A percentile compares a stretch with the other conserved stretches of the same genome.
These are phyloP conservation scores for Cuculus canorus DNA, from an alignment of 2,797 vertebrate species.

Conservation along the genomic window DNA sequence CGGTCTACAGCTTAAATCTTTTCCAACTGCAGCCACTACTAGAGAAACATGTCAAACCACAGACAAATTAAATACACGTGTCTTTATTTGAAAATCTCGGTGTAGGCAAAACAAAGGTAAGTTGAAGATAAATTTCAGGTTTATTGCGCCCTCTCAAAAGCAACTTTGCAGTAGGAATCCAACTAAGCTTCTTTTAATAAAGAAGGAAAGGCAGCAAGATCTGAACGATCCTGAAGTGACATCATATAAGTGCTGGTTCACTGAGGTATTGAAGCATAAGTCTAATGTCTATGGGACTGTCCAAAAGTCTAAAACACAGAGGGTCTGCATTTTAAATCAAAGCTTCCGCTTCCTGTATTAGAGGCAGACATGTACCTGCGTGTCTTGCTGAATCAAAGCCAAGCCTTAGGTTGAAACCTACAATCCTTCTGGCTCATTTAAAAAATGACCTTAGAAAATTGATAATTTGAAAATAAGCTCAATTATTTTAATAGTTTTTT, in stretches of 20 bases:
- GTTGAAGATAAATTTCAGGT: neutral
- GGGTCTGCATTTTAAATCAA: neutral
- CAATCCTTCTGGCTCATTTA: neutral
- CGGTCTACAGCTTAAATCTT: neutral
- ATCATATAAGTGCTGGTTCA: neutral
- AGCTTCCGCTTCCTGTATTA: neutral
- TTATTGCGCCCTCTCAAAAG: neutral
- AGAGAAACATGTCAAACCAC: neutral
- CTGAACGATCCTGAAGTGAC: neutral
- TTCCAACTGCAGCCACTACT: neutral
- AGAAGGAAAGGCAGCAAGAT: neutral
- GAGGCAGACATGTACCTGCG: neutral
- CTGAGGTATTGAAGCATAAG: neutral
- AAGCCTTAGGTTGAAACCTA: neutral
- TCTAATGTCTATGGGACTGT: neutral
- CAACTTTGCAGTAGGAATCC: neutral
- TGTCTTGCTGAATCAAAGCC: neutral
- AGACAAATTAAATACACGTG: neutral
- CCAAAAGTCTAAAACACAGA: neutral
- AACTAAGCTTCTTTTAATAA: neutral
- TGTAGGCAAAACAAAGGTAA: neutral
- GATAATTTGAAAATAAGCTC: neutral
- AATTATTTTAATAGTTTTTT: neutral
- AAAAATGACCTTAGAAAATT: neutral
- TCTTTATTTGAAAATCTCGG: neutral